These are phyloP conservation scores for Nasonia longicornis DNA, from an alignment of 1,140 invertebrate species.

Conservation along the genomic window DNA sequence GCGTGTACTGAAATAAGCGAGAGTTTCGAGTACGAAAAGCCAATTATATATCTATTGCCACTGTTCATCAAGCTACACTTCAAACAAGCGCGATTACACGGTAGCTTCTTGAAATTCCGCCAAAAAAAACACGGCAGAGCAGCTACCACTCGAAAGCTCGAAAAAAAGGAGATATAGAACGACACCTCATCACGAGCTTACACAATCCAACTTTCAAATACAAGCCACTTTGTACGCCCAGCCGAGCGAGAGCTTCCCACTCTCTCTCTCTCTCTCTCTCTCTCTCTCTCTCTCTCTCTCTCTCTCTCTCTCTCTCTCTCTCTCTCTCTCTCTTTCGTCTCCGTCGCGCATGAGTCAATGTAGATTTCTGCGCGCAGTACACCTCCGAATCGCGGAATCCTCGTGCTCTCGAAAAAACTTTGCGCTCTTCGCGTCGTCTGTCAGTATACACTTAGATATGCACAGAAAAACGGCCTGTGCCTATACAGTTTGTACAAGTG, in stretches of 20 bases:
- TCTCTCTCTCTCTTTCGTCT: too few species aligned
- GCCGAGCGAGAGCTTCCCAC: not conserved
- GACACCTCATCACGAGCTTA: not conserved
- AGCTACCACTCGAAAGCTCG: not conserved
- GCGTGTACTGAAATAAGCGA: too few species aligned
- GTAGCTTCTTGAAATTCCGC: too few species aligned
- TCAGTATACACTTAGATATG: not conserved
- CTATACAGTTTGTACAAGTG: constrained; percentile 59
- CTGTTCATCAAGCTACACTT: not conserved
- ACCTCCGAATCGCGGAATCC: not conserved
- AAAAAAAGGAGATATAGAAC: not conserved
- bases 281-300: too few species aligned
- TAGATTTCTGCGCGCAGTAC: not conserved
- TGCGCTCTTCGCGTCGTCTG: not conserved
- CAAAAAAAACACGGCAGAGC: too few species aligned
- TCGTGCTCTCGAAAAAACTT: constrained; percentile 48
- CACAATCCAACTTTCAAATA: not conserved
- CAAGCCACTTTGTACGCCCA: not conserved
- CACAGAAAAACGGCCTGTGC: not conserved
- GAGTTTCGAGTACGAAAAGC: too few species aligned
- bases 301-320: too few species aligned
- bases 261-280: too few species aligned
- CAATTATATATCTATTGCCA: too few species aligned
- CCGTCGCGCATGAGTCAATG: too few species aligned
- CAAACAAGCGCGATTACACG: too few species aligned